These are phyloP conservation scores for Myotis pilosus DNA, from an alignment of 2,797 vertebrate genomes.

Conservation along the genomic window DNA sequence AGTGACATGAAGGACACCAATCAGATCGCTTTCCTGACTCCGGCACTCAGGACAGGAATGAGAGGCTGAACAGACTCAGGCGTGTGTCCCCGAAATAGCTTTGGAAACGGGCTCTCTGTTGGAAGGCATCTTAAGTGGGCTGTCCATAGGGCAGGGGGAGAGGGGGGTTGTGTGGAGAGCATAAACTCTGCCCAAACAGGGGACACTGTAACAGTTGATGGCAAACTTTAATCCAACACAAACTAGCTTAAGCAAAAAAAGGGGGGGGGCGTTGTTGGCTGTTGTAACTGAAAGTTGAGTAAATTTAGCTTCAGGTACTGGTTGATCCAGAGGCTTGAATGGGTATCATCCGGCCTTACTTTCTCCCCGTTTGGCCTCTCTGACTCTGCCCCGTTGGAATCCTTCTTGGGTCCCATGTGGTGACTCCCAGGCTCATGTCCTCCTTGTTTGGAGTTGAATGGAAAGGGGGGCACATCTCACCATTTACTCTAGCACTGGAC, in stretches of 20 bases:
- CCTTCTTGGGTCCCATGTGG: background rate
- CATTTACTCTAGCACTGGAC: background rate
- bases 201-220: background rate
- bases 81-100: background rate
- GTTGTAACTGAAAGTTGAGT: background rate
- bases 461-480: background rate
- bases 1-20: background rate
- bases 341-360: background rate
- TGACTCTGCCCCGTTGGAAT: background rate
- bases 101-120: background rate
- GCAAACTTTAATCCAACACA: background rate
- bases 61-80: background rate
- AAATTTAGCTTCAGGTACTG: background rate
- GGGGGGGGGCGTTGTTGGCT: background rate
- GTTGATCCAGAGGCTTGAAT: background rate
- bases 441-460: background rate
- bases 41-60: background rate
- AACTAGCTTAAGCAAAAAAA: background rate
- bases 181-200: background rate
- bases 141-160: fast-evolving
- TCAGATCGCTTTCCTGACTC: background rate
- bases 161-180: background rate
- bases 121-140: background rate
- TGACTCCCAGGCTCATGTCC: background rate
- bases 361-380: background rate